phyloP scores from a whole-genome alignment of 2,888 invertebrate genomes.

The Abrostola tripartita region DNA sequence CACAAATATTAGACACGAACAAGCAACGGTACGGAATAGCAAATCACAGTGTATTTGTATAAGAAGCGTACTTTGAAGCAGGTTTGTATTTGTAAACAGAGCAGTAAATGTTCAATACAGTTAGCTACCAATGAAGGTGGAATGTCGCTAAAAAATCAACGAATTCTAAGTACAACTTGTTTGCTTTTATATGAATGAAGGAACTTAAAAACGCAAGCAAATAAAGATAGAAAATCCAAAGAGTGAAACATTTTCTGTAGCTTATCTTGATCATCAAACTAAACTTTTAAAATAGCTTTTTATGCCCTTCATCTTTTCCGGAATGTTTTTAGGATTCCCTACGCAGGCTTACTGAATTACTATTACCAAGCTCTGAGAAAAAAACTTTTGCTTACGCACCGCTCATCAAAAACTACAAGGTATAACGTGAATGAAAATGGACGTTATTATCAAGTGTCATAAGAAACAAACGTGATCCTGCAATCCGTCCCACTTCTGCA shows the following conservation, averaged over 20 bases:
- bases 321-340: slow-evolving; percentile 38
- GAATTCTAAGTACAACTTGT: too few species aligned
- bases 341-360: slow-evolving; percentile 29
- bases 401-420: slow-evolving; percentile 27
- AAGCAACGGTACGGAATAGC: slow-evolving; percentile 83
- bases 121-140: slow-evolving; percentile 77
- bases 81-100: slow-evolving; percentile 80
- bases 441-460: slow-evolving; percentile 31
- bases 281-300: slow-evolving; percentile 29
- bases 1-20: slow-evolving; percentile 83
- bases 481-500: slow-evolving; percentile 61
- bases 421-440: slow-evolving; percentile 32
- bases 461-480: slow-evolving; percentile 67
- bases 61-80: slow-evolving; percentile 78
- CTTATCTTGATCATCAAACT: slow-evolving; percentile 9
- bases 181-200: slow-evolving; percentile 9
- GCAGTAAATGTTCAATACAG: slow-evolving; percentile 79
- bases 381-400: slow-evolving; percentile 31
- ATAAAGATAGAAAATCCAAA: slow-evolving; percentile 13
- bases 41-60: slow-evolving; percentile 82
- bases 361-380: slow-evolving; percentile 25
- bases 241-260: slow-evolving; percentile 7
- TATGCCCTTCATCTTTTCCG: slow-evolving; percentile 21
- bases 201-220: slow-evolving; percentile 34
- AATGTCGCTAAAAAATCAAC: slow-evolving; percentile 70